Percentiles rank a stretch among this genome's conserved stretches.
phyloP scores from a whole-genome alignment of 1,140 invertebrate genomes.

The Lethrus apterus region DNA sequence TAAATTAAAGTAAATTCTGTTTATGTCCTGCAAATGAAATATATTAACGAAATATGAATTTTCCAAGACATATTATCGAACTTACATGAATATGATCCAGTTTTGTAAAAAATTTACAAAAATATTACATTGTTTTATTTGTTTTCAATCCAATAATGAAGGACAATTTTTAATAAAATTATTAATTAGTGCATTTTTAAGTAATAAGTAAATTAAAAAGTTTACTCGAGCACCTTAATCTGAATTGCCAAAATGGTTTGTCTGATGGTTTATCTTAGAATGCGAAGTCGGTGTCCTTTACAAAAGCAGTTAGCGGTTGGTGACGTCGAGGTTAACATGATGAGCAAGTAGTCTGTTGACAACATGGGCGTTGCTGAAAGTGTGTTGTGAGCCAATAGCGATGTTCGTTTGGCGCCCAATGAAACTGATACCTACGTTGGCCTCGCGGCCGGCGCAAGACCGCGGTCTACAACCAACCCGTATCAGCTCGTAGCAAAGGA shows the following conservation, averaged over 20 bases:
- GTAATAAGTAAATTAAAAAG: not conserved
- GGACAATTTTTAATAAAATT: slow-evolving; percentile 1
- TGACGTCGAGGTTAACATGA: slow-evolving; percentile 8
- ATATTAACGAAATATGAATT: too few relatives aligned
- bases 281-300: too few relatives aligned
- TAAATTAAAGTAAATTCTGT: too few relatives aligned
- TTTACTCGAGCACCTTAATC: not conserved
- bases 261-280: too few relatives aligned
- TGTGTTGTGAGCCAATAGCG: slow-evolving; percentile 29
- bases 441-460: slow-evolving; percentile 18
- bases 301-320: slow-evolving; percentile 1
- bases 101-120: too few relatives aligned
- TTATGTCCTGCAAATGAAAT: too few relatives aligned
- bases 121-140: too few relatives aligned
- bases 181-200: not conserved
- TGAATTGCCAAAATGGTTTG: too few relatives aligned
- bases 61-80: too few relatives aligned
- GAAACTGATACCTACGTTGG: slow-evolving; percentile 39
- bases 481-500: slow-evolving; percentile 6
- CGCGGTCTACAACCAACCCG: slow-evolving; percentile 6
- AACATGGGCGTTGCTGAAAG: slow-evolving; percentile 11
- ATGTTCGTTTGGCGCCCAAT: slow-evolving; percentile 27
- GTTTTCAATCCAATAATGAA: too few relatives aligned
- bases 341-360: slow-evolving; percentile 12
- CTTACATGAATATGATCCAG: too few relatives aligned